phyloP scores from a whole-genome alignment of 64 coral and sea anemone species.

The Stichodactyla mertensii region DNA sequence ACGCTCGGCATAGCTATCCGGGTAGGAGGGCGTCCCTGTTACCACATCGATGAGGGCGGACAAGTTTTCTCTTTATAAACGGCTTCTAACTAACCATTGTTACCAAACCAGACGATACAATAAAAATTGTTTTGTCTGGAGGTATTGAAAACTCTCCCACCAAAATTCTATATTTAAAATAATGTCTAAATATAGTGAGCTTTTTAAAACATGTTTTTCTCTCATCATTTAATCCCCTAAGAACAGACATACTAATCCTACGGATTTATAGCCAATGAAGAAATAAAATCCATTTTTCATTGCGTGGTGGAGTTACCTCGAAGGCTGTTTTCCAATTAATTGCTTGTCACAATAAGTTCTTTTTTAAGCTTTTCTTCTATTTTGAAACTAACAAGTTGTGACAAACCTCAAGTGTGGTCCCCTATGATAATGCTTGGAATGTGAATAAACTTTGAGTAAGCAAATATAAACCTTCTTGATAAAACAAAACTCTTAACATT shows the following conservation, averaged over 20 bases:
- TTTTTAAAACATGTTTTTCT: background rate
- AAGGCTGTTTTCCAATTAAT: background rate
- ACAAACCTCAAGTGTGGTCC: conserved; percentile 3
- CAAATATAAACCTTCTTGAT: background rate
- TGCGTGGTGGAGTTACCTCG: background rate
- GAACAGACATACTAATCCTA: background rate
- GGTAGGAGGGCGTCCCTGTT: too few relatives aligned
- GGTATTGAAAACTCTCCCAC: too few relatives aligned
- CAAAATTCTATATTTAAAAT: background rate
- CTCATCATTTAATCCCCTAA: background rate
- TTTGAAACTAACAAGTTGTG: background rate
- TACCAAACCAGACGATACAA: too few relatives aligned
- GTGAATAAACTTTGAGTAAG: background rate
- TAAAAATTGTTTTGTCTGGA: too few relatives aligned
- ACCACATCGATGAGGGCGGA: too few relatives aligned
- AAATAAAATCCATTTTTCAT: background rate
- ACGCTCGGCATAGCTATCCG: too few relatives aligned
- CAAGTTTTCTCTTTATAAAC: too few relatives aligned
- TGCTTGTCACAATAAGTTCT: background rate
- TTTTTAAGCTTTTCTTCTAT: conserved; percentile 1
- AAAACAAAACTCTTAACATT: background rate
- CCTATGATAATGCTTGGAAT: background rate
- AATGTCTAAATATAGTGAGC: background rate
- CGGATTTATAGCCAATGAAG: background rate
- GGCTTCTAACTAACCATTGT: too few relatives aligned